Percentiles rank a stretch among this genome's conserved stretches.
phyloP scores from a whole-genome alignment of 2,113 vertebrate species.

The Gambusia holbrooki region DNA sequence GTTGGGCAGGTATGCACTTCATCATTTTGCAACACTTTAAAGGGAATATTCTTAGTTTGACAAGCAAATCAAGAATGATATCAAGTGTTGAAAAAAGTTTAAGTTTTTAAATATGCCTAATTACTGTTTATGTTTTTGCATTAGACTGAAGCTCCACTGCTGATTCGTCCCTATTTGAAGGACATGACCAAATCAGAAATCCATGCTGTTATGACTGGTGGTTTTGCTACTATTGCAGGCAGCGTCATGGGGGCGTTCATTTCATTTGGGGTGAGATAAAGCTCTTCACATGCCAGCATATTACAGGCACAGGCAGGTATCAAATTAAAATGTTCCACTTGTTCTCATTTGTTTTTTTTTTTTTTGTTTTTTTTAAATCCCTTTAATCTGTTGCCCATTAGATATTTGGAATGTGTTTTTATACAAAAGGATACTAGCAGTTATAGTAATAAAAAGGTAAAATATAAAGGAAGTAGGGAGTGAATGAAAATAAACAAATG shows the following conservation, averaged over 20 bases:
- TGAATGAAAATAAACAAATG: not conserved
- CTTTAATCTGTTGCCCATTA: too few species aligned
- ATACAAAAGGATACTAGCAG: not conserved
- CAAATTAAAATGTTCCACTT: not conserved
- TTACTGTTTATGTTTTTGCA: not conserved
- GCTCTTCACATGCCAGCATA: not conserved
- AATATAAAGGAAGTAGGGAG: not conserved
- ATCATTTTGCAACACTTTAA: not conserved
- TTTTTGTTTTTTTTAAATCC: too few species aligned
- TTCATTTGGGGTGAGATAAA: slow-evolving; percentile 87
- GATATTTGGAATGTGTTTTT: not conserved
- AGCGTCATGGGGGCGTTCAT: slow-evolving; percentile 95
- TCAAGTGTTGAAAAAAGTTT: fast-evolving
- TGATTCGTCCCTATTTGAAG: slow-evolving; percentile 89
- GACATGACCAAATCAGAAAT: slow-evolving; percentile 94
- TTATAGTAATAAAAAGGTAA: not conserved
- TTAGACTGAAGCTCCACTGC: slow-evolving; percentile 90
- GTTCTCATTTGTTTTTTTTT: not conserved
- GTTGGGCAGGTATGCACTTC: slow-evolving; percentile 88
- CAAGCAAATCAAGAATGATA: not conserved
- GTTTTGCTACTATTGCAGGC: slow-evolving; percentile 94
- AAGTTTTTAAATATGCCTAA: not conserved
- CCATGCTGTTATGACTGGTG: slow-evolving; percentile 92
- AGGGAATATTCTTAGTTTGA: not conserved
- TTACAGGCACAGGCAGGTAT: not conserved